These are phyloP conservation scores for Cynopterus sphinx DNA, from an alignment of 2,797 vertebrate genomes.

Conservation along the genomic window DNA sequence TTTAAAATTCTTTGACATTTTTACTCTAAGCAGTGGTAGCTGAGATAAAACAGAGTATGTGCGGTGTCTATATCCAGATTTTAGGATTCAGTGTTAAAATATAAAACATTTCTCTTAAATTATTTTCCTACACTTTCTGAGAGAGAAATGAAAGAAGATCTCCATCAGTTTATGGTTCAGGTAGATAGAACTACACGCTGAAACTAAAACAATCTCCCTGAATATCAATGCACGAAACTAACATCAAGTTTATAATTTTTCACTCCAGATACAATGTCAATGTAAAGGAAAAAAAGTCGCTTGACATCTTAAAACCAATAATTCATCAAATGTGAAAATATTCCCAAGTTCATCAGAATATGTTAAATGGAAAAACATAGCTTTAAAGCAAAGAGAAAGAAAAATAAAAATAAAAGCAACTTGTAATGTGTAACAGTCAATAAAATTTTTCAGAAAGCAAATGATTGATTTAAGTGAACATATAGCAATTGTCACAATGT, in stretches of 20 bases:
- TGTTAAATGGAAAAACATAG: background rate
- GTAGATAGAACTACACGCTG: background rate
- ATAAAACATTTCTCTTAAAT: background rate
- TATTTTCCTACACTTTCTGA: background rate
- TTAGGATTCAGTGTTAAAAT: background rate
- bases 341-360: background rate
- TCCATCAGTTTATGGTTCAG: background rate
- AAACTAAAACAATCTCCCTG: background rate
- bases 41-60: background rate
- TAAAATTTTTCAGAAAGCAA: background rate
- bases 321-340: background rate
- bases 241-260: background rate
- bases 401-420: background rate
- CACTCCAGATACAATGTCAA: background rate
- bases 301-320: background rate
- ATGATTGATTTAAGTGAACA: background rate
- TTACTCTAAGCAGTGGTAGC: background rate
- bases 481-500: background rate
- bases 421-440: background rate
- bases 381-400: background rate
- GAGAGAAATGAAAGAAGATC: background rate
- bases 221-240: background rate
- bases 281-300: background rate
- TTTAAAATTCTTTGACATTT: background rate
- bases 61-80: background rate